phyloP scores from a whole-genome alignment of 2,888 invertebrate species.

The Brachyptera risi region DNA sequence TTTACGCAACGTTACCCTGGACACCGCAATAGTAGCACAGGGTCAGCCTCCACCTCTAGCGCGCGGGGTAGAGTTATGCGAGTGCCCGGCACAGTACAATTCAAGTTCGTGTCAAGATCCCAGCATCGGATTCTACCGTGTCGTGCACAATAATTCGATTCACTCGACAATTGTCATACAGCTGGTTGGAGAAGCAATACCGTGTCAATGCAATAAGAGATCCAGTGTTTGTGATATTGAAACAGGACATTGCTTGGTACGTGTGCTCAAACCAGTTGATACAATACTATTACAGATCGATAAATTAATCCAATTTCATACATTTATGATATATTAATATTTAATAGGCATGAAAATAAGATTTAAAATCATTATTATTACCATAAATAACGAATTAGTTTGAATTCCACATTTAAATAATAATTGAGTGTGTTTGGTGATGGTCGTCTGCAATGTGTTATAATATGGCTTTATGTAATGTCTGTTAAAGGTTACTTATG shows the following conservation, averaged over 20 bases:
- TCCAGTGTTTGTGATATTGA: constrained; percentile 74
- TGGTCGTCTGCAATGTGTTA: no score
- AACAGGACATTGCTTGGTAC: constrained; percentile 80
- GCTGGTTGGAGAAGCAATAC: constrained; percentile 71
- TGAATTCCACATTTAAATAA: no score
- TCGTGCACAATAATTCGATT: constrained; percentile 56
- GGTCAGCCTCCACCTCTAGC: constrained; percentile 65
- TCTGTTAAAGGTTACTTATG: no score
- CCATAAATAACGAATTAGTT: no score
- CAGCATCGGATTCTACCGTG: constrained; percentile 74
- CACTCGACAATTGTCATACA: constrained; percentile 69
- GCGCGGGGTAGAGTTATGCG: constrained; percentile 79
- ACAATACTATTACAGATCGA: no score
- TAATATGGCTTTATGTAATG: no score
- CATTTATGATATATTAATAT: no score
- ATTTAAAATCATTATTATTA: no score
- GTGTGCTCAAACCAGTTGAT: no score
- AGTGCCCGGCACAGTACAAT: constrained; percentile 75
- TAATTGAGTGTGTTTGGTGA: no score
- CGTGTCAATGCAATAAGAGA: constrained; percentile 78
- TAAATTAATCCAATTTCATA: no score
- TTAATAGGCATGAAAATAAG: no score
- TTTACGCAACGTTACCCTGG: constrained; percentile 73
- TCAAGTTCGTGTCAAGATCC: constrained; percentile 90
- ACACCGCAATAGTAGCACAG: constrained; percentile 69